Evolutionary conservation across 2,113 vertebrate genomes (phyloP).

Genomic region (Anguilla rostrata): DNA sequence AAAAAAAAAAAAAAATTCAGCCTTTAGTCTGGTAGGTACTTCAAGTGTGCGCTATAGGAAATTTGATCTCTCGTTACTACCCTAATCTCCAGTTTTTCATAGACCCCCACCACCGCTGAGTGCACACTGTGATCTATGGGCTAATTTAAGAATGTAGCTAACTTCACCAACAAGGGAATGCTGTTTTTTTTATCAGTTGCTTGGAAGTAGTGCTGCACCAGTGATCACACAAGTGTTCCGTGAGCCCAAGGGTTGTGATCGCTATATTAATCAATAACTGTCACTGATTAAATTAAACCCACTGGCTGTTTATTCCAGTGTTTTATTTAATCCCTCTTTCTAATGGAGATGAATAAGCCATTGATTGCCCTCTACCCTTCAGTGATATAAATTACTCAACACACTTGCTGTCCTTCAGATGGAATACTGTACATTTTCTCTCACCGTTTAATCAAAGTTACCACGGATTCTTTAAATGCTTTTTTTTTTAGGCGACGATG

Average conservation of each 20-base stretch:
- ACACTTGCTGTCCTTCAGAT: neutral
- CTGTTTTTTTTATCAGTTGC: neutral
- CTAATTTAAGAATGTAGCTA: neutral
- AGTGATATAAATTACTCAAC: neutral
- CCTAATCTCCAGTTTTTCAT: neutral
- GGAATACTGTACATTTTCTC: neutral
- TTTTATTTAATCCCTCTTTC: neutral
- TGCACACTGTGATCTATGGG: neutral
- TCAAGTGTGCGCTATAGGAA: neutral
- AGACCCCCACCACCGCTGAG: neutral
- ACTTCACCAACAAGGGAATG: neutral
- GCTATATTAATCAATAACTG: neutral
- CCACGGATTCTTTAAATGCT: neutral
- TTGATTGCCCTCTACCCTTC: neutral
- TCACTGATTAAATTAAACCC: neutral
- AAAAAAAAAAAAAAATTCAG: neutral
- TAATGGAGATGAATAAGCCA: constrained; percentile 7
- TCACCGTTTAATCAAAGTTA: neutral
- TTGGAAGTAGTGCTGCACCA: neutral
- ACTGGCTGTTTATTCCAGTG: neutral
- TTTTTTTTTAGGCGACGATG: neutral
- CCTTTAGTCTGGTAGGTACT: neutral
- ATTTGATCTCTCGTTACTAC: neutral
- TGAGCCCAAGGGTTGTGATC: neutral
- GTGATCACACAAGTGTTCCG: neutral